Conservation (phyloP, 2,113 vertebrate genomes). For the Stegostoma tigrinum region DNA sequence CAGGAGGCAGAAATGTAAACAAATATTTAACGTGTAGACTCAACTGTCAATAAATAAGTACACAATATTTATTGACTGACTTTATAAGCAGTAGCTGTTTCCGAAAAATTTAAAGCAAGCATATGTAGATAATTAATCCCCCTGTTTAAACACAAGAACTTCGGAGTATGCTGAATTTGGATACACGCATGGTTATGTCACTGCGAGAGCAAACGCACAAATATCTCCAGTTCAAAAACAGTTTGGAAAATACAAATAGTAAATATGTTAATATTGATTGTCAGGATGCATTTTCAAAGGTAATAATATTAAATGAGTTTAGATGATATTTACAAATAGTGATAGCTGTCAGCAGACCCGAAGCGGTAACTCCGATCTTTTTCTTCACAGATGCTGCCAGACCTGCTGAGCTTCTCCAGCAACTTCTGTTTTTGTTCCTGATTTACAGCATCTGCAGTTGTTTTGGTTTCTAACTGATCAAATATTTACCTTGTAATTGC, state of each 20-base stretch:
- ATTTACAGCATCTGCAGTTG: too few relatives aligned
- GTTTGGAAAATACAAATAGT: neutral
- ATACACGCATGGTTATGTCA: neutral
- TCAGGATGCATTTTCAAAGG: neutral
- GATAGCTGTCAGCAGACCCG: neutral
- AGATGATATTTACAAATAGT: neutral
- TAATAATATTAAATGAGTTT: neutral
- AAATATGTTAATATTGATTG: neutral
- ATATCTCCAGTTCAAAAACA: neutral
- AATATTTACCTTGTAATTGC: constrained; percentile 8
- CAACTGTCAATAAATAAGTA: neutral
- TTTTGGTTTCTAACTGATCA: neutral
- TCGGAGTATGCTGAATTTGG: neutral
- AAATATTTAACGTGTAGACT: too few relatives aligned
- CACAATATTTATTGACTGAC: neutral
- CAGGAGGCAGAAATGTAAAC: neutral
- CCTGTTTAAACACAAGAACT: neutral
- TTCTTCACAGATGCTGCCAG: too few relatives aligned
- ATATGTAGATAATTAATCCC: neutral
- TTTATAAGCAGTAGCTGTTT: neutral
- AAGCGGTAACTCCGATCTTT: too few relatives aligned
- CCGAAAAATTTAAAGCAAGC: neutral
- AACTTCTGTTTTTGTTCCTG: too few relatives aligned
- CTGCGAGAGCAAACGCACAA: neutral
- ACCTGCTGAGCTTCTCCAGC: too few relatives aligned